A percentile compares a stretch with the other conserved stretches of the same genome.
Evolutionary conservation across 2,113 vertebrate species (phyloP).

Genomic region (Silurus glanis): DNA sequence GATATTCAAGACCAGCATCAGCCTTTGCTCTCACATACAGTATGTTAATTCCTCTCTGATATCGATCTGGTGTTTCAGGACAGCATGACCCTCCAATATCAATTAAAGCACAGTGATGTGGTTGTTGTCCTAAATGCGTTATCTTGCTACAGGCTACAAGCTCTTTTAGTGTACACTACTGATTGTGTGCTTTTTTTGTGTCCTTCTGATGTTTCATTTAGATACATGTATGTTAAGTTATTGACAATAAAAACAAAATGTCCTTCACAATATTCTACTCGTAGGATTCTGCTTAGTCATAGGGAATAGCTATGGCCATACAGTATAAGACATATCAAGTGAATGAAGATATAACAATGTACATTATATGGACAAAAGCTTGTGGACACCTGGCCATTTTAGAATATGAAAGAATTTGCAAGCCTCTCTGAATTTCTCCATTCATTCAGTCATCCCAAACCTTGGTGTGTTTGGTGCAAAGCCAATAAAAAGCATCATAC

Average conservation of each 20-base stretch:
- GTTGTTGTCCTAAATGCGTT: background rate
- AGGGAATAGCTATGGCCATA: background rate
- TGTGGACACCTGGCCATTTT: too few species aligned
- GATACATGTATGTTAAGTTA: background rate
- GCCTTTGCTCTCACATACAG: background rate
- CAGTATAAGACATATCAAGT: background rate
- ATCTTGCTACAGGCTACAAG: background rate
- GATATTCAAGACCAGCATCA: background rate
- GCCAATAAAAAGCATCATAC: too few species aligned
- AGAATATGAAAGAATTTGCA: too few species aligned
- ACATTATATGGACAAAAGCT: too few species aligned
- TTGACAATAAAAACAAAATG: background rate
- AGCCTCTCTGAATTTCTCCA: too few species aligned
- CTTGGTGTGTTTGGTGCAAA: too few species aligned
- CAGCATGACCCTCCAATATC: background rate
- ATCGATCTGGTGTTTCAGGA: conserved; percentile 6
- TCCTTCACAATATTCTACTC: background rate
- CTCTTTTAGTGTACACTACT: background rate
- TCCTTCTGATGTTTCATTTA: background rate
- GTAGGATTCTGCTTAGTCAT: background rate
- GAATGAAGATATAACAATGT: too few species aligned
- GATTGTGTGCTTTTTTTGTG: background rate
- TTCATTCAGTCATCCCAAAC: too few species aligned
- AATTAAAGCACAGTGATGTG: background rate
- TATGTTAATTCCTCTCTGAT: background rate